These are phyloP conservation scores for Xenus cinereus DNA, from an alignment of 2,113 vertebrate genomes.

Conservation along the genomic window DNA sequence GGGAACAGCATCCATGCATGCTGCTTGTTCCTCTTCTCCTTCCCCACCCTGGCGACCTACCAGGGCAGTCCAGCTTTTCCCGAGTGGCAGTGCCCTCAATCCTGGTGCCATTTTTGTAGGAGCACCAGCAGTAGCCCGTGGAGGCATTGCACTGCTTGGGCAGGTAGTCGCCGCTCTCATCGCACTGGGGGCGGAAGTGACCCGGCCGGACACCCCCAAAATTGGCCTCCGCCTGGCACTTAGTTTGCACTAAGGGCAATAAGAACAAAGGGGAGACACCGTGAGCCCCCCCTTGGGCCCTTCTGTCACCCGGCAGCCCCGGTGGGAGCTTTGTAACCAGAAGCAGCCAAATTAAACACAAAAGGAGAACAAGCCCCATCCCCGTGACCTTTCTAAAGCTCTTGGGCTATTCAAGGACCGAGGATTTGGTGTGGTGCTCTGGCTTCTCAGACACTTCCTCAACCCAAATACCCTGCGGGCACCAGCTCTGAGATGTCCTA, in stretches of 20 bases:
- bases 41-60: conserved; percentile 49
- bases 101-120: conserved; percentile 79
- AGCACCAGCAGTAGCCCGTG: conserved; percentile 90
- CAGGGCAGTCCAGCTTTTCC: conserved; percentile 70
- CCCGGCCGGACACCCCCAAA: conserved; percentile 53
- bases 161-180: conserved; percentile 82
- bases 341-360: neutral
- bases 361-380: neutral
- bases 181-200: conserved; percentile 81
- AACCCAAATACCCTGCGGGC: neutral
- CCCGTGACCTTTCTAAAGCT: neutral
- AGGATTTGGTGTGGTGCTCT: neutral
- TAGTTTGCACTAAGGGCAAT: conserved; percentile 75
- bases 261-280: conserved; percentile 48
- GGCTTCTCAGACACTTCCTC: neutral
- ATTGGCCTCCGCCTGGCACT: conserved; percentile 81
- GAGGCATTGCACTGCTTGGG: conserved; percentile 84
- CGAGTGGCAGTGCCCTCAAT: conserved; percentile 73
- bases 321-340: neutral
- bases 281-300: neutral
- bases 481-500: neutral
- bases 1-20: too few relatives aligned
- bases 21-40: neutral
- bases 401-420: neutral
- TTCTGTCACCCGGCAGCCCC: accelerated